phyloP scores from a whole-genome alignment of 2,113 vertebrate species.

The Zosterops japonicus region DNA sequence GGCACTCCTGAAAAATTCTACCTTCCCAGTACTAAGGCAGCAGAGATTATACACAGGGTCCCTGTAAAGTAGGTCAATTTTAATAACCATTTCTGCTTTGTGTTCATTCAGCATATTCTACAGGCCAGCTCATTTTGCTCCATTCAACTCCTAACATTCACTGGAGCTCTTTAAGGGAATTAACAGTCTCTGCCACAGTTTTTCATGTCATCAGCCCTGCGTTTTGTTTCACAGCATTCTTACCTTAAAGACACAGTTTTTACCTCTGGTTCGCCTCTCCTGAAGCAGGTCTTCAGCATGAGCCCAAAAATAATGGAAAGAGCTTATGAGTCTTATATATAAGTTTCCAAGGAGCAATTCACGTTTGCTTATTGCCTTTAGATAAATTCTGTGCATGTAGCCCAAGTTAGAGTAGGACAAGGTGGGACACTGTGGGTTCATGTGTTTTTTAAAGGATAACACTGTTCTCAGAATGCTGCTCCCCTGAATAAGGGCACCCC shows the following conservation, averaged over 20 bases:
- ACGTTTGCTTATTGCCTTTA: not conserved
- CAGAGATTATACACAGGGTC: not conserved
- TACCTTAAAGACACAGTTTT: not conserved
- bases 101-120: not conserved
- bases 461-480: not conserved
- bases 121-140: not conserved
- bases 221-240: not conserved
- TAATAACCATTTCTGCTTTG: not conserved
- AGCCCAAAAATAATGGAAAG: not conserved
- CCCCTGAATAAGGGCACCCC: not conserved
- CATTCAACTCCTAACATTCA: not conserved
- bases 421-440: fast-evolving
- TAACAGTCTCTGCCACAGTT: not conserved
- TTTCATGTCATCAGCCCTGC: not conserved
- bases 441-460: not conserved
- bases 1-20: not conserved
- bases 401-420: not conserved
- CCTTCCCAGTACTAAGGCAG: not conserved
- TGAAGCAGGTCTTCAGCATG: not conserved
- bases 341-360: not conserved
- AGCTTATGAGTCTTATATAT: not conserved
- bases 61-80: conserved; percentile 11
- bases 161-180: not conserved
- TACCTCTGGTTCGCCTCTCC: not conserved
- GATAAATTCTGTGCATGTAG: not conserved